Conservation (phyloP, 2,888 invertebrate genomes). For the Mythimna loreyi region DNA sequence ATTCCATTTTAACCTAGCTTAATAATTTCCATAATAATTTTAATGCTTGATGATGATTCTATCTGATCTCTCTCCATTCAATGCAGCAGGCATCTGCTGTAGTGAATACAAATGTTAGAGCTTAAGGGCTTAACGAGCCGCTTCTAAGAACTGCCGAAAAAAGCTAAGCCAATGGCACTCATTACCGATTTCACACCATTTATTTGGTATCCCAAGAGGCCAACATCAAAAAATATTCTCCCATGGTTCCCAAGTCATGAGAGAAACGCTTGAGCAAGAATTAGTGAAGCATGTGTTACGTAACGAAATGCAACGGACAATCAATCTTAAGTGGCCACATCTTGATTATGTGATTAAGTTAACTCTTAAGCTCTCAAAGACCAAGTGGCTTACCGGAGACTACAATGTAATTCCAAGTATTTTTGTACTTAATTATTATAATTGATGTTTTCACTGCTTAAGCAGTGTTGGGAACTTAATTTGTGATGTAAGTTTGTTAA, state of each 20-base stretch:
- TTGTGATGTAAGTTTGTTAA: constrained; percentile 49
- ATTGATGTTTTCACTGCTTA: constrained; percentile 64
- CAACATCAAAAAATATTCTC: constrained; percentile 32
- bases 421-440: constrained; percentile 58
- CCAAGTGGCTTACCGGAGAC: constrained; percentile 53
- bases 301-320: constrained; percentile 71
- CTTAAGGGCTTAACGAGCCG: constrained; percentile 9
- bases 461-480: constrained; percentile 36
- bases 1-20: too few relatives aligned
- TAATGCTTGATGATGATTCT: too few relatives aligned
- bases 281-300: constrained; percentile 74
- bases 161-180: constrained; percentile 1
- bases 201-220: constrained; percentile 24
- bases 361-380: constrained; percentile 63
- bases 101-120: neutral
- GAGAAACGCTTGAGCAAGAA: constrained; percentile 55
- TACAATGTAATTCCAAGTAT: constrained; percentile 59
- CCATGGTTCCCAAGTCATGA: constrained; percentile 54
- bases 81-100: too few relatives aligned
- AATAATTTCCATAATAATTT: too few relatives aligned
- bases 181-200: constrained; percentile 47
- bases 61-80: too few relatives aligned
- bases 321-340: constrained; percentile 77
- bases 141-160: constrained; percentile 24
- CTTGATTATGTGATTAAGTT: constrained; percentile 86